Evolutionary conservation across 1,140 invertebrate species (phyloP).

Genomic region (Hydropsyche tenuis): DNA sequence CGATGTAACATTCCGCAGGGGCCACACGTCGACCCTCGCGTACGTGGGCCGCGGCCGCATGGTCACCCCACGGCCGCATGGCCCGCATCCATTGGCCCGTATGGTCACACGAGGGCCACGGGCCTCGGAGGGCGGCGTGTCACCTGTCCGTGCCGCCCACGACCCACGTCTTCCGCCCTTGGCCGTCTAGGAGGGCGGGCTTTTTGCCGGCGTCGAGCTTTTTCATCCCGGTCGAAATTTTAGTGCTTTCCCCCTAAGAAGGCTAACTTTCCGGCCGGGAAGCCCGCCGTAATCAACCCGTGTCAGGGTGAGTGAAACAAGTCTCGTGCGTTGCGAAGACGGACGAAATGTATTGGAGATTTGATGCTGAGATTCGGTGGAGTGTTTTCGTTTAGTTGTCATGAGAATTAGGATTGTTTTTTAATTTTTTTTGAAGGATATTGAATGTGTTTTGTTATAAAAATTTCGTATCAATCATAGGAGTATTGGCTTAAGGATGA

Average conservation of each 20-base stretch:
- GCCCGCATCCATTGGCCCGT: background rate
- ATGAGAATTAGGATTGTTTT: too few relatives aligned
- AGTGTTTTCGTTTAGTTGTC: too few relatives aligned
- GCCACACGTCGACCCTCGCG: slow-evolving; percentile 8
- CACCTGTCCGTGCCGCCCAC: slow-evolving; percentile 1
- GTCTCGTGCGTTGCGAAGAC: background rate
- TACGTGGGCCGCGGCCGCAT: background rate
- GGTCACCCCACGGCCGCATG: background rate
- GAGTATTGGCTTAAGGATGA: too few relatives aligned
- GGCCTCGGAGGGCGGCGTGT: too few relatives aligned
- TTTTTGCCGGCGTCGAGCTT: slow-evolving; percentile 12
- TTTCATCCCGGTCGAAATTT: background rate
- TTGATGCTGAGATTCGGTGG: slow-evolving; percentile 1
- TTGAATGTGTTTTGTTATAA: too few relatives aligned
- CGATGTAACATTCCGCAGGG: slow-evolving; percentile 15
- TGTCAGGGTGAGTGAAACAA: slow-evolving; percentile 11
- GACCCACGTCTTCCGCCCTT: slow-evolving; percentile 4
- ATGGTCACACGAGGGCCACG: background rate
- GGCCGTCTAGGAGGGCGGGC: background rate
- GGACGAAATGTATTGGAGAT: slow-evolving; percentile 8
- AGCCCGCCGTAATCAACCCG: slow-evolving; percentile 6
- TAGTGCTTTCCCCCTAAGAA: background rate
- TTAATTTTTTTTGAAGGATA: too few relatives aligned
- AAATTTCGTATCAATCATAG: too few relatives aligned
- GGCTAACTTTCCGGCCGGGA: too few relatives aligned